Percentiles rank a stretch among this genome's conserved stretches.
Conservation (phyloP, 2,888 invertebrate species). For the Phasia obesa region DNA sequence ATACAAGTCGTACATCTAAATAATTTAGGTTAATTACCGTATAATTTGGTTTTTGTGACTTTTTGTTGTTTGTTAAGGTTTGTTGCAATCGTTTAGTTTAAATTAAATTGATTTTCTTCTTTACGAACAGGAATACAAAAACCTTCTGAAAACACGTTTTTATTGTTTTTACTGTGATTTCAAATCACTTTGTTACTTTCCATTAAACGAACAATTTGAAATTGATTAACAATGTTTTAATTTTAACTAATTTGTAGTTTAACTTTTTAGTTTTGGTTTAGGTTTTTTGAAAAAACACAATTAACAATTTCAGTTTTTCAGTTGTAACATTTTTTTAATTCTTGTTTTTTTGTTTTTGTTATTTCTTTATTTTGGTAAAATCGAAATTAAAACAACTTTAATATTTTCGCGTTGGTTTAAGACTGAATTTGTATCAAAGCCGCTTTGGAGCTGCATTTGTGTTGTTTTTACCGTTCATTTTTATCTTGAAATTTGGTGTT, state of each 20-base stretch:
- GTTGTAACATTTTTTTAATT: constrained; percentile 12
- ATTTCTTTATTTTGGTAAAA: neutral
- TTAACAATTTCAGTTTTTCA: neutral
- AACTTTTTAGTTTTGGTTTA: constrained; percentile 6
- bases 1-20: neutral
- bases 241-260: constrained; percentile 27
- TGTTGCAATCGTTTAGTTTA: constrained; percentile 1
- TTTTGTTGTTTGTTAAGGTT: constrained; percentile 10
- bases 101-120: constrained; percentile 12
- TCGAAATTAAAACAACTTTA: constrained; percentile 47
- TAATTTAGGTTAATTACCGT: constrained; percentile 59
- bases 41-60: constrained; percentile 34
- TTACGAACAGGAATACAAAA: neutral
- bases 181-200: constrained; percentile 12
- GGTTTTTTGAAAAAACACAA: constrained; percentile 1
- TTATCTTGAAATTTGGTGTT: constrained; percentile 32
- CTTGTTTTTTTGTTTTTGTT: neutral
- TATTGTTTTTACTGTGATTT: constrained; percentile 8
- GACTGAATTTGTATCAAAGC: constrained; percentile 56
- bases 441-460: constrained; percentile 1
- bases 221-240: constrained; percentile 30
- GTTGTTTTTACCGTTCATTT: constrained; percentile 44
- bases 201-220: constrained; percentile 18
- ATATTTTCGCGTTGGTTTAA: constrained; percentile 60
- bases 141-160: constrained; percentile 46